Conservation (phyloP, 2,888 invertebrate species). For the Neuroscelio doddi region DNA sequence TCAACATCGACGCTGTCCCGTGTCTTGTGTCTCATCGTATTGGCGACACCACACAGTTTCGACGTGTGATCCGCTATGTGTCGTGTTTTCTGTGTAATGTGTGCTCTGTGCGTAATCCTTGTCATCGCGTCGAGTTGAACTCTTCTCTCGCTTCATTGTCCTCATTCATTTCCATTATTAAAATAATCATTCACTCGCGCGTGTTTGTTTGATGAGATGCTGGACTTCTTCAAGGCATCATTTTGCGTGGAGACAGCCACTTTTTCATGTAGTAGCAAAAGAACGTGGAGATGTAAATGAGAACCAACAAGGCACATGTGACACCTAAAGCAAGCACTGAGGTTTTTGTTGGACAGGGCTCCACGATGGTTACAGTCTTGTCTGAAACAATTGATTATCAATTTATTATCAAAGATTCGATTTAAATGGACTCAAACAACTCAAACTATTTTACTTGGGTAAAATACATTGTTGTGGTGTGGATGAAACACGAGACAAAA, state of each 20-base stretch:
- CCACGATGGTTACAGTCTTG: conserved; percentile 91
- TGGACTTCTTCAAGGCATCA: conserved; percentile 76
- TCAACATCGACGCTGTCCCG: conserved; percentile 29
- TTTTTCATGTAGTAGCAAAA: conserved; percentile 96
- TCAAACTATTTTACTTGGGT: no score
- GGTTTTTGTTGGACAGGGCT: conserved; percentile 92
- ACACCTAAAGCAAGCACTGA: conserved; percentile 93
- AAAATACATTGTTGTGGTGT: no score
- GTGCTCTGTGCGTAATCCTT: conserved; percentile 37
- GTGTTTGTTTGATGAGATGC: conserved; percentile 21
- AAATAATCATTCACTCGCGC: conserved; percentile 7
- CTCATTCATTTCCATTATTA: background rate
- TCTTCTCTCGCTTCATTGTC: conserved; percentile 11
- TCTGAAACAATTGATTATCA: conserved; percentile 73
- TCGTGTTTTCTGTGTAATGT: conserved; percentile 28
- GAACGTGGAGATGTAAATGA: conserved; percentile 91
- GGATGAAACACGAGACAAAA: no score
- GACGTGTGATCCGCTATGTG: conserved; percentile 14
- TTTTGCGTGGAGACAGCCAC: conserved; percentile 90
- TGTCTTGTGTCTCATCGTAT: conserved; percentile 23
- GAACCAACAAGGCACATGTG: conserved; percentile 90
- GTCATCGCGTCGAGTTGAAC: conserved; percentile 39
- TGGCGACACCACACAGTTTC: conserved; percentile 19
- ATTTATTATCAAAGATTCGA: no score
- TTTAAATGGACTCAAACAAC: no score